These are phyloP conservation scores for Epicauta chinensis DNA, from an alignment of 1,140 invertebrate genomes.

Conservation along the genomic window DNA sequence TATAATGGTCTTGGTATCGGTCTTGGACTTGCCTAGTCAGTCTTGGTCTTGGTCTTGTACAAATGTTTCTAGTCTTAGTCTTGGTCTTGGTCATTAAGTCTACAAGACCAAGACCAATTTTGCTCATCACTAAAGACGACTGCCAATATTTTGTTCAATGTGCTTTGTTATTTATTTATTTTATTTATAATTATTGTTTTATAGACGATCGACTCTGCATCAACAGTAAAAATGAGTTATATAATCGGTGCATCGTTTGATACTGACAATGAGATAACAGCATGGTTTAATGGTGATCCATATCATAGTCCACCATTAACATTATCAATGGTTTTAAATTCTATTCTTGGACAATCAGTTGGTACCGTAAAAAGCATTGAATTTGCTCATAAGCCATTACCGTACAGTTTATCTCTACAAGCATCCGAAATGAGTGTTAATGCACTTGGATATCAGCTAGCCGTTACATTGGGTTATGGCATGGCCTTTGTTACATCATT, in stretches of 20 bases:
- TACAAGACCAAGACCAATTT: no score
- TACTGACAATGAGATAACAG: slow-evolving; percentile 34
- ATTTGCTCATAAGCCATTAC: slow-evolving; percentile 62
- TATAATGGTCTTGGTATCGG: no score
- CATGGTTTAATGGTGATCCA: slow-evolving; percentile 58
- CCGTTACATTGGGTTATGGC: slow-evolving; percentile 58
- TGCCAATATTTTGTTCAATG: no score
- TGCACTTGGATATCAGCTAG: slow-evolving; percentile 58
- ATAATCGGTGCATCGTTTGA: slow-evolving; percentile 43
- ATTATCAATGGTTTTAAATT: slow-evolving; percentile 20
- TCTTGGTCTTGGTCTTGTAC: no score
- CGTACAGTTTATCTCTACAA: slow-evolving; percentile 39
- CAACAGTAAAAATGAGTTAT: slow-evolving; percentile 44
- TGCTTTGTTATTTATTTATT: no score
- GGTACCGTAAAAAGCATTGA: slow-evolving; percentile 44
- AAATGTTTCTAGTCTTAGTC: no score
- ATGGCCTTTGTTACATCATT: slow-evolving; percentile 69
- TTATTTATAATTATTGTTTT: no score
- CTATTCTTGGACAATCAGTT: slow-evolving; percentile 38
- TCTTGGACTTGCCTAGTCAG: no score
- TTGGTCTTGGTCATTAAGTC: no score
- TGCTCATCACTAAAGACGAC: no score
- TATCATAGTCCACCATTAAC: slow-evolving; percentile 53
- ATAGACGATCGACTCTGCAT: no score
- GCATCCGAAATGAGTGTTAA: slow-evolving; percentile 39